Evolutionary conservation across 2,888 invertebrate species (phyloP).

Genomic region (Danaus chrysippus): DNA sequence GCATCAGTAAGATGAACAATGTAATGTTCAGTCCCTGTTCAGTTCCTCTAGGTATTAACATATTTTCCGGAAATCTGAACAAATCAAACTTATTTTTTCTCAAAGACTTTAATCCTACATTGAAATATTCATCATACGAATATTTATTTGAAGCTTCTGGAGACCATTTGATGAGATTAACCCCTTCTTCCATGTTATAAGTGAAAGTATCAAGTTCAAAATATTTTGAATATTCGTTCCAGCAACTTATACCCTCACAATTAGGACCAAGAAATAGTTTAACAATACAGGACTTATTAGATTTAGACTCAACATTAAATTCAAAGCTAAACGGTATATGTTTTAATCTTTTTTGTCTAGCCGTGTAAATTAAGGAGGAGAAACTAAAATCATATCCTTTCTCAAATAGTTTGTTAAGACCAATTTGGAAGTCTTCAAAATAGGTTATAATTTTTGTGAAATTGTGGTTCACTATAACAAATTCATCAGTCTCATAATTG

Average conservation of each 20-base stretch:
- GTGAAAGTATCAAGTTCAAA: constrained; percentile 58
- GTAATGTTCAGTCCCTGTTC: constrained; percentile 59
- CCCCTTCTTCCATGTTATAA: constrained; percentile 47
- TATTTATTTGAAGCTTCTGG: constrained; percentile 47
- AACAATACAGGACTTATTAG: constrained; percentile 43
- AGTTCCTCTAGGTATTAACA: constrained; percentile 60
- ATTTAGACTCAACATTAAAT: constrained; percentile 52
- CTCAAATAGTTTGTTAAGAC: constrained; percentile 48
- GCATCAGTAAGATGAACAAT: constrained; percentile 59
- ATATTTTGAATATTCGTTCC: constrained; percentile 49
- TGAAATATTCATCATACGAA: constrained; percentile 51
- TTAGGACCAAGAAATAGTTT: constrained; percentile 63
- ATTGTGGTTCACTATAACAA: constrained; percentile 45
- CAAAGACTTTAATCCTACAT: constrained; percentile 38
- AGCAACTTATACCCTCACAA: constrained; percentile 50
- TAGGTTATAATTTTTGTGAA: constrained; percentile 54
- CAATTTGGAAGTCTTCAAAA: constrained; percentile 56
- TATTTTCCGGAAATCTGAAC: constrained; percentile 60
- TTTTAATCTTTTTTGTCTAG: constrained; percentile 58
- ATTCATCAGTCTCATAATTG: constrained; percentile 48
- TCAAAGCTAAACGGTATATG: constrained; percentile 52
- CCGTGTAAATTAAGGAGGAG: constrained; percentile 41
- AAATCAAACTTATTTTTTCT: constrained; percentile 48
- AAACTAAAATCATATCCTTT: constrained; percentile 33
- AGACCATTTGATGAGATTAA: constrained; percentile 53